Evolutionary conservation across 2,888 invertebrate species (phyloP), one percentile per base, ranked within the genome.

Genomic region (Acronicta psi): DNA sequence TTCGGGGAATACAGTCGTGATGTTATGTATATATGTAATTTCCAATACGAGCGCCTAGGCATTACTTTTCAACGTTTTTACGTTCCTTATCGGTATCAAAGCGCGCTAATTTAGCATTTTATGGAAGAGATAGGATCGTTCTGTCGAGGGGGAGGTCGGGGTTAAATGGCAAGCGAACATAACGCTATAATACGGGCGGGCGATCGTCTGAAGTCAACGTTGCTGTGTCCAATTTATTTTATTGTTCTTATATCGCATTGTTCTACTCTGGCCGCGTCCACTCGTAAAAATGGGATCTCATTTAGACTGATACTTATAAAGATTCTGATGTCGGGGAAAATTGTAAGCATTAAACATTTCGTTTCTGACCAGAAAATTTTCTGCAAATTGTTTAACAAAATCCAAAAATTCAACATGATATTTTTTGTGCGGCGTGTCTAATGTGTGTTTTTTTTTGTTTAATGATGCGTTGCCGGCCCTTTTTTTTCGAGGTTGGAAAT

Each of bases 201-300:
- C 52, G 61, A 36, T 42, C 49, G 45, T 63, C 59, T 47, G 59
- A 53, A 65, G 59, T 65, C 70, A 67, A 69, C 69, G 64, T 51
- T 66, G 77, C 77, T 75, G 57, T 65, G 84, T 83, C 83, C 87
- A 88, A 88, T 88, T 87, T 88, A 86, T 86, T 88, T 88, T 88
- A 88, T 88, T 85, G 82, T 66, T 67, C 65, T 70, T 86, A 86
- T 85, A 85, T 86, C 78, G 81, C 77, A 73, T 66, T 77, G 75
- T 77, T 73, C 61, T 72, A 57, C 55, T 58, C 51, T 52, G 23
- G 54, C 56, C 65, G 62, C 75, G 77, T 51, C 79, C 80, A 74
- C 74, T 84, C 85, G 82, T 86, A 86, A 86, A 86, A 82, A 78
- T 73, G 74, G 64, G 77, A 83, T 83, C 81, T 83, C 79, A 79